A percentile compares a stretch with the other conserved stretches of the same genome.
Evolutionary conservation across 2,797 vertebrate species (phyloP).

Genomic region (Cryptoprocta ferox): DNA sequence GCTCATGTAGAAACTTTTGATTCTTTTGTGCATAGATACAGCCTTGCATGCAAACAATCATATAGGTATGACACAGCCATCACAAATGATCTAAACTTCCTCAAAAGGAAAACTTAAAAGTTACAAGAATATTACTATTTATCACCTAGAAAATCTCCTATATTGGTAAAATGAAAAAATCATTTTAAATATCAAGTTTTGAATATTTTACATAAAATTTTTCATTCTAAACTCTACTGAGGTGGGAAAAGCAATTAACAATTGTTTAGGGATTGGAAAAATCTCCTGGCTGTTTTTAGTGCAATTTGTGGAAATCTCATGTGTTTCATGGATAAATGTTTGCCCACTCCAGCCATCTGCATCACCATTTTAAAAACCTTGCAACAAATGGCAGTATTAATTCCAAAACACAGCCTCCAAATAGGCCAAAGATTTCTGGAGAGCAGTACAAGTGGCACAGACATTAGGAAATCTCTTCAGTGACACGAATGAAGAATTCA

Average conservation of each 20-base stretch:
- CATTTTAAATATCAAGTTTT: slow-evolving; percentile 42
- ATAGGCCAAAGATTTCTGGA: slow-evolving; percentile 30
- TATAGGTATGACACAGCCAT: not conserved
- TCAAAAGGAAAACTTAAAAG: not conserved
- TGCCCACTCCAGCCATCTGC: slow-evolving; percentile 55
- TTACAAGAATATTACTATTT: slow-evolving; percentile 1
- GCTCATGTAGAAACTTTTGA: not conserved
- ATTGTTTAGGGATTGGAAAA: not conserved
- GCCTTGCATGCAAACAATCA: not conserved
- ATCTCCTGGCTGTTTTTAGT: not conserved
- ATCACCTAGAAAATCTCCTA: not conserved
- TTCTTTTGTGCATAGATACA: not conserved
- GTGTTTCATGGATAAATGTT: not conserved
- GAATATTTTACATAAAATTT: not conserved
- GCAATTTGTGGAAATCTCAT: not conserved
- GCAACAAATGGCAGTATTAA: slow-evolving; percentile 17
- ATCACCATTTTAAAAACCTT: not conserved
- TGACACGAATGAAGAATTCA: not conserved
- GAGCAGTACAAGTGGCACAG: not conserved
- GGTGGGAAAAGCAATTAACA: not conserved
- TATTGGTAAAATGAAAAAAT: not conserved
- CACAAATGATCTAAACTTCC: not conserved
- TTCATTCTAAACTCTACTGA: not conserved
- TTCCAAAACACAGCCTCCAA: not conserved
- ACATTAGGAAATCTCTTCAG: slow-evolving; percentile 8